Conservation (phyloP, 2,797 vertebrate genomes). For the Silurus lanzhouensis region DNA sequence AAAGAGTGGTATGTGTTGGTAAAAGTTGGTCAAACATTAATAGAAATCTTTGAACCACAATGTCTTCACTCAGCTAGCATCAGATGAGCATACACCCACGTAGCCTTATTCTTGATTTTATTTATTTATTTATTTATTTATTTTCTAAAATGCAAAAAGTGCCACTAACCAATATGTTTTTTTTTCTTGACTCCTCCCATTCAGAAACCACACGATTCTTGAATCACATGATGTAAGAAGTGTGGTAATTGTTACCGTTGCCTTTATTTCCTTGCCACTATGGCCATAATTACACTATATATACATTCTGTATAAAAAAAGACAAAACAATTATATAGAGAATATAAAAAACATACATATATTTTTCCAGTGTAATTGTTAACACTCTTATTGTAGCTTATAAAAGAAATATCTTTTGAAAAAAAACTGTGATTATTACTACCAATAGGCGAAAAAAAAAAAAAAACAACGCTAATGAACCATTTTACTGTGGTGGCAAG, state of each 20-base stretch:
- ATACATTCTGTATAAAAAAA: constrained; percentile 83
- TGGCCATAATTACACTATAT: constrained; percentile 79
- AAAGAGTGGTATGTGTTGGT: constrained; percentile 10
- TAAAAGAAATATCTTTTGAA: constrained; percentile 66
- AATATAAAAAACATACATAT: constrained; percentile 83
- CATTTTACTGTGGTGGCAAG: constrained; percentile 79
- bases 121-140: constrained; percentile 62
- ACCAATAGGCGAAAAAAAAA: constrained; percentile 62
- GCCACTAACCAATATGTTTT: constrained; percentile 75
- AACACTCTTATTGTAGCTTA: constrained; percentile 75
- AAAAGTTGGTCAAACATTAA: constrained; percentile 38
- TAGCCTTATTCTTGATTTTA: constrained; percentile 85
- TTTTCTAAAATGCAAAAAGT: constrained; percentile 76
- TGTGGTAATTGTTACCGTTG: constrained; percentile 79
- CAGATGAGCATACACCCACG: constrained; percentile 77
- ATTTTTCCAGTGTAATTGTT: constrained; percentile 86
- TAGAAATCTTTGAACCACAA: constrained; percentile 64
- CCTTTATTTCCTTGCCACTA: constrained; percentile 81
- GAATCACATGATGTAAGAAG: constrained; percentile 63
- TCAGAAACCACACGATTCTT: constrained; percentile 70
- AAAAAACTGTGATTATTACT: constrained; percentile 67
- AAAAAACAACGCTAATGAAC: constrained; percentile 65
- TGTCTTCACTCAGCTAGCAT: constrained; percentile 71
- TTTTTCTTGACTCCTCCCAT: constrained; percentile 73
- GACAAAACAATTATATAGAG: constrained; percentile 81